Percentiles rank a stretch among this genome's conserved stretches.
Conservation (phyloP, 2,113 vertebrate genomes). For the Boulengeromyrus knoepffleri region DNA sequence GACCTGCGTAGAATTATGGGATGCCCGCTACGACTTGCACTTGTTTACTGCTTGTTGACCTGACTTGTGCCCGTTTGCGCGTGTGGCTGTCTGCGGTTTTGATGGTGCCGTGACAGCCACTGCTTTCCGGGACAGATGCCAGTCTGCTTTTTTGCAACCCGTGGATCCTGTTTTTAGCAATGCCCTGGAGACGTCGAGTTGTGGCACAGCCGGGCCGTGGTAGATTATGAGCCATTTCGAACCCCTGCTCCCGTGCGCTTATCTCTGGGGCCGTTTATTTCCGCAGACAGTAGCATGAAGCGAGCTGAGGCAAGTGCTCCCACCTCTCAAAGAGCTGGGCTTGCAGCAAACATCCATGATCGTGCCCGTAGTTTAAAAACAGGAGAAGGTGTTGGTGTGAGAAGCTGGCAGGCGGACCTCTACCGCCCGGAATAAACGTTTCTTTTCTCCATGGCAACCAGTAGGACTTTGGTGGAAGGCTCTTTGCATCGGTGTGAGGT, state of each 20-base stretch:
- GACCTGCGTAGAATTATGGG: background rate
- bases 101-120: background rate
- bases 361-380: background rate
- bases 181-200: background rate
- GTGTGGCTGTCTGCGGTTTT: background rate
- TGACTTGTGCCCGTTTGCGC: background rate
- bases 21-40: background rate
- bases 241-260: background rate
- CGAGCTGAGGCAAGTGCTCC: background rate
- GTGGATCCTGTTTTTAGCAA: background rate
- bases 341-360: background rate
- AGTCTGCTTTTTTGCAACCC: background rate
- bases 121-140: background rate
- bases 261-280: background rate
- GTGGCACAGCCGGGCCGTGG: too few species aligned
- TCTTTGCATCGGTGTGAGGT: background rate
- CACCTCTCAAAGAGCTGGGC: background rate
- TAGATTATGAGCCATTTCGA: background rate
- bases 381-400: background rate
- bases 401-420: background rate
- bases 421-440: background rate
- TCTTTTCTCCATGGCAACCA: background rate
- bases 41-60: background rate
- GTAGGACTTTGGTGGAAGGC: background rate
- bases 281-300: background rate